Base-by-base conservation (phyloP, 2,797 vertebrate species). In the Betta splendens region DNA sequence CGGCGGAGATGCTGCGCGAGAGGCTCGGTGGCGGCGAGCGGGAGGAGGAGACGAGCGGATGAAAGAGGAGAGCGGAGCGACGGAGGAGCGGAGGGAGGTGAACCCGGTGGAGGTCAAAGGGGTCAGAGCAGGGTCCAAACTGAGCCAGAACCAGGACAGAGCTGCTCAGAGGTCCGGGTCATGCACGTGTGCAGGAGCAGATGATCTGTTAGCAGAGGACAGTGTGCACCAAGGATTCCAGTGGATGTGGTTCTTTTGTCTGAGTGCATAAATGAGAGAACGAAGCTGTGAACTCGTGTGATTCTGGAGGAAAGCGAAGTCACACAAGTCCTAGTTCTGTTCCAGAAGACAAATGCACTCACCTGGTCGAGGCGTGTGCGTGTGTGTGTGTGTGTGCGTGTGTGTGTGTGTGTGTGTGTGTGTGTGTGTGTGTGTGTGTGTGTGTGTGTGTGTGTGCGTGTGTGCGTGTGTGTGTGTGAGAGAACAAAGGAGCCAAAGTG, bases 1-100 rank as follows among this genome's bases (percentile, higher is more conserved):
- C 75, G 51, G 79, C 51, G 43, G 78, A 85, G 77, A 83, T 69
- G 76, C 48, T 53, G 74, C 32, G 50, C 73, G 74, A 83, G 80
- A 63, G 77, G 66, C 54, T 35, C 8, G 54, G 48, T 48, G 69
- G 69, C 77, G 79, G 62, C 15, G 20, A 66, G 69, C 71, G 57
- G 69, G 70, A 47, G 58, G 75, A 77, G 76, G 59, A 76, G 78
- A 69, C 21, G 53, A 45, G 32, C 60, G 68, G 72, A 81, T 72
- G 44, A 73, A 78, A 72, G 67, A 38, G 37, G 49, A 49, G 52
- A 69, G 75, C 43, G 17, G 65, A 80, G 76, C 52, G 54, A 72
- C 51, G 8, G 54, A 70, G 77, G 83, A n/a, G n/a, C n/a, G n/a
- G n/a, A 45, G 28, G 37, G n/a, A 57, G 29, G 7, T 28, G 25